A percentile compares a stretch with the other conserved stretches of the same genome.
Conservation (phyloP, 2,113 vertebrate genomes). For the Chlamydotis undulata region DNA sequence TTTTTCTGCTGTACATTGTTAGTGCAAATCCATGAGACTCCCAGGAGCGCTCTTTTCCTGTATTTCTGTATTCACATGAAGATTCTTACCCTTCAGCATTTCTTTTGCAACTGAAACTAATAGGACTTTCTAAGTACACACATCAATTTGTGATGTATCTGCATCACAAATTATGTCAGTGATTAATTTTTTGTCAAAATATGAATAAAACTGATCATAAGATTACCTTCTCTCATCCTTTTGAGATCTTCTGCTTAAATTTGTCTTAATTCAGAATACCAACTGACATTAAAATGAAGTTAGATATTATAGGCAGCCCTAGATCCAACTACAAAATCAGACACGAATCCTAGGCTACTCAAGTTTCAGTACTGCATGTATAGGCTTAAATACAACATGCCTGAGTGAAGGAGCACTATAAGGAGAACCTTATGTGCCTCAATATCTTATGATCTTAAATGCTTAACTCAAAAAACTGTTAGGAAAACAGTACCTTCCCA, state of each 20-base stretch:
- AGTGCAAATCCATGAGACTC: not conserved
- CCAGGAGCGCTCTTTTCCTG: not conserved
- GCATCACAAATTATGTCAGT: not conserved
- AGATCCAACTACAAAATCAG: not conserved
- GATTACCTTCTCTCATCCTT: not conserved
- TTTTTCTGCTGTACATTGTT: slow-evolving; percentile 6
- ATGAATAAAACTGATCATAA: not conserved
- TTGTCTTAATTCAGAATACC: not conserved
- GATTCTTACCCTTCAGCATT: slow-evolving; percentile 15
- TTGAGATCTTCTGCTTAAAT: not conserved
- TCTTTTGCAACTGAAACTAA: not conserved
- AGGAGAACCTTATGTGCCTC: not conserved
- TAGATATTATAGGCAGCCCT: not conserved
- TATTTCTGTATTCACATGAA: slow-evolving; percentile 24
- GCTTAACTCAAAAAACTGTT: not conserved
- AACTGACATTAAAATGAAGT: not conserved
- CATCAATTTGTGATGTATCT: not conserved
- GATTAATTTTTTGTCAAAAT: not conserved
- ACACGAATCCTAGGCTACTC: not conserved
- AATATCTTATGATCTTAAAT: not conserved
- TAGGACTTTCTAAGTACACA: not conserved
- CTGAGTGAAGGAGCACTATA: not conserved
- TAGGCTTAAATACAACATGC: not conserved
- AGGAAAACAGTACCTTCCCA: not conserved
- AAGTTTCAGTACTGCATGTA: not conserved